phyloP scores from a whole-genome alignment of 2,888 invertebrate genomes.

The Microdon myrmicae region DNA sequence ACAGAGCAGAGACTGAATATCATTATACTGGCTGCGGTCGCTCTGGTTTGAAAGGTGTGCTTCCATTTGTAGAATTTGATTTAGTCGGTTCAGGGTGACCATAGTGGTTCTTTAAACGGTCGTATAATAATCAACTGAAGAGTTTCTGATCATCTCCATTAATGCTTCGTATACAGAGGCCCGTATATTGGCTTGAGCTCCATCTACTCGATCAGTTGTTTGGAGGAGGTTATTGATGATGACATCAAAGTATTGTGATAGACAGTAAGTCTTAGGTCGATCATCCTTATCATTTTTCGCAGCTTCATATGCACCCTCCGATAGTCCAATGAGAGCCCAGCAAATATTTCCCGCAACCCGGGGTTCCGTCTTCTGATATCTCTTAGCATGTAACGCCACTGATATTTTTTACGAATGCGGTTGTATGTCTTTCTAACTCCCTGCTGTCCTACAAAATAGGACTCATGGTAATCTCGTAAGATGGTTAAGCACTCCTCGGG shows the following conservation, averaged over 20 bases:
- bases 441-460: too few relatives aligned
- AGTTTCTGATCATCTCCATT: conserved; percentile 99
- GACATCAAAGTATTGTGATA: conserved; percentile 93
- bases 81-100: conserved; percentile 92
- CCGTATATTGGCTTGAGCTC: conserved; percentile 90
- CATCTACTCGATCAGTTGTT: conserved; percentile 94
- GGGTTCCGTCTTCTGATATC: conserved; percentile 94
- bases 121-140: conserved; percentile 95
- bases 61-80: conserved; percentile 96
- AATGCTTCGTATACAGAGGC: conserved; percentile 98
- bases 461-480: too few relatives aligned
- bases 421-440: too few relatives aligned
- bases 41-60: conserved; percentile 83
- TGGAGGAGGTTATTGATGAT: conserved; percentile 91
- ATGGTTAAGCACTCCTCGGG: too few relatives aligned
- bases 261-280: conserved; percentile 89
- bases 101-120: conserved; percentile 97
- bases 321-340: conserved; percentile 98
- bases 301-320: conserved; percentile 96
- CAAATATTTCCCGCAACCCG: conserved; percentile 98
- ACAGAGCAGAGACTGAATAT: conserved; percentile 94
- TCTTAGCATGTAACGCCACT: too few relatives aligned
- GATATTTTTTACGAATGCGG: too few relatives aligned
- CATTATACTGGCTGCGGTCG: conserved; percentile 94
- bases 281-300: conserved; percentile 73